Conservation (phyloP, 1,140 invertebrate species). For the Triops cancriformis region DNA sequence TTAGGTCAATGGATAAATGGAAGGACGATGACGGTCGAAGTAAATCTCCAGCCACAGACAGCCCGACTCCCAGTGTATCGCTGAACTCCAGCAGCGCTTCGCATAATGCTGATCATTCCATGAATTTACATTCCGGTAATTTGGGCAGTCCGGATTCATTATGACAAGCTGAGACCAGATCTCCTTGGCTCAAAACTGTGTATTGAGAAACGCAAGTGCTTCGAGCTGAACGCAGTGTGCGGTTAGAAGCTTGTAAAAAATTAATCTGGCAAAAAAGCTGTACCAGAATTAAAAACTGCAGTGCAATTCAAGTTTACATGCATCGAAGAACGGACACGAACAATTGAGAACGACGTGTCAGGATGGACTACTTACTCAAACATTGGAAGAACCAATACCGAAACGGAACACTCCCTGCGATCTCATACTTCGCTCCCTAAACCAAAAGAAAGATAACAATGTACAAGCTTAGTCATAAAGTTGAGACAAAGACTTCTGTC, state of each 20-base stretch:
- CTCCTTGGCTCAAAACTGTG: constrained; percentile 3
- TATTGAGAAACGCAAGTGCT: background rate
- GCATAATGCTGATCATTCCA: constrained; percentile 5
- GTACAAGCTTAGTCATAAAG: constrained; percentile 6
- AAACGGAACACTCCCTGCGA: background rate
- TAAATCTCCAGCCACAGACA: constrained; percentile 25
- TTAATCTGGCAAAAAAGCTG: background rate
- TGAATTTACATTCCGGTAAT: constrained; percentile 7
- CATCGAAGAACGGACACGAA: background rate
- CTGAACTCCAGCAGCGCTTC: background rate
- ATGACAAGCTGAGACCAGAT: background rate
- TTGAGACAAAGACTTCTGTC: background rate
- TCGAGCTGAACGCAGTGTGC: background rate
- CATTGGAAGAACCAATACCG: background rate
- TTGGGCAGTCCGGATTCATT: background rate
- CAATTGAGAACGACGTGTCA: background rate
- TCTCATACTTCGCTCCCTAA: background rate
- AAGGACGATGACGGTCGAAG: constrained; percentile 62
- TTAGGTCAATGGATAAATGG: constrained; percentile 96
- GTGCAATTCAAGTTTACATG: background rate
- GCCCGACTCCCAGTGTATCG: background rate
- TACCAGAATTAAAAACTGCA: background rate
- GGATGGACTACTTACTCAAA: background rate
- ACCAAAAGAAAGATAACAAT: constrained; percentile 1
- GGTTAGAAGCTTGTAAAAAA: background rate